Conservation (phyloP, 2,797 vertebrate species). For the Notamacropus eugenii region DNA sequence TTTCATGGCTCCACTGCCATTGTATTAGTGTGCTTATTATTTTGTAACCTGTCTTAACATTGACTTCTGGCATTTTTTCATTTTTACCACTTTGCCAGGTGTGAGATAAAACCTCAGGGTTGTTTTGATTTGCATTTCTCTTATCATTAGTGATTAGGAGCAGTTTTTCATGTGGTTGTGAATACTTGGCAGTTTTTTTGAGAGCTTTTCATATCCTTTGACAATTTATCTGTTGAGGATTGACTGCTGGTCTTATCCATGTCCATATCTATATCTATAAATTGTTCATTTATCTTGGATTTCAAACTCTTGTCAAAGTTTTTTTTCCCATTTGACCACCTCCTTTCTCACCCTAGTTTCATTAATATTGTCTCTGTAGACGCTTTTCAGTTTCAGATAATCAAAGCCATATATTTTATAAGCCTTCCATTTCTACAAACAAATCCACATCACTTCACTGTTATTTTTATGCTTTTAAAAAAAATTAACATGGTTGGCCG, state of each 20-base stretch:
- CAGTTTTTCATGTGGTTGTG: not conserved
- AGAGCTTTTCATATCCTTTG: not conserved
- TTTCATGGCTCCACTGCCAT: not conserved
- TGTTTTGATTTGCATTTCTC: not conserved
- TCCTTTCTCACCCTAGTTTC: not conserved
- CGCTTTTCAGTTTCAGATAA: not conserved
- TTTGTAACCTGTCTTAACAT: not conserved
- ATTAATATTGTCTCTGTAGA: not conserved
- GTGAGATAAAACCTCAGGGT: not conserved
- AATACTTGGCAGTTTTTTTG: not conserved
- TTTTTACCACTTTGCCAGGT: not conserved
- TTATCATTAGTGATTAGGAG: not conserved
- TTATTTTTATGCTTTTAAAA: not conserved
- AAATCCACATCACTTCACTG: not conserved
- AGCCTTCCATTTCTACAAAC: not conserved
- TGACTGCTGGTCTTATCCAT: not conserved
- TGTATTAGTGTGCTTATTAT: not conserved
- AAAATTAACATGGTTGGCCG: not conserved
- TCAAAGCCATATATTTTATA: not conserved
- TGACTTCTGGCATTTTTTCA: not conserved
- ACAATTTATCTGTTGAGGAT: not conserved
- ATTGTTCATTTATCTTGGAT: not conserved
- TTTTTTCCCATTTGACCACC: not conserved
- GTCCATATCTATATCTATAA: not conserved
- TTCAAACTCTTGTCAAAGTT: not conserved